Conservation (phyloP, 2,888 invertebrate genomes). For the Ypsolopha scabrella region DNA sequence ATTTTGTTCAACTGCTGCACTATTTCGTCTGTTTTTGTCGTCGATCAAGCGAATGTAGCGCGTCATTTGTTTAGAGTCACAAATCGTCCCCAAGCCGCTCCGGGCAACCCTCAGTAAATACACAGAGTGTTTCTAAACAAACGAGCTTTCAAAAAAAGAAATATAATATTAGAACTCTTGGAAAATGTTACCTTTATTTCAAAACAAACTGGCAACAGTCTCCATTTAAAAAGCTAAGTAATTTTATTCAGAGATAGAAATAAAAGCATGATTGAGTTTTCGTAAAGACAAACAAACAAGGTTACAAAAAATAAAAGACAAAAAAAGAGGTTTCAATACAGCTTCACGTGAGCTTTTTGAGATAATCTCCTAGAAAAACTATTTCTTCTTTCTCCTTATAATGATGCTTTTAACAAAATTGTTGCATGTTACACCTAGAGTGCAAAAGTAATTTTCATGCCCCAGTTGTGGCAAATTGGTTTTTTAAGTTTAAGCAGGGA, state of each 20-base stretch:
- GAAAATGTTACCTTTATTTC: no score
- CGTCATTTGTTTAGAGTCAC: constrained; percentile 55
- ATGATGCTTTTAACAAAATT: no score
- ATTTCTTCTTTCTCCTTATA: neutral
- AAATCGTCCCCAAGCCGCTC: constrained; percentile 27
- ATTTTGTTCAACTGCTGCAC: no score
- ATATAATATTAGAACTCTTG: neutral
- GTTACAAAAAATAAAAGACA: no score
- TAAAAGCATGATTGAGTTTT: no score
- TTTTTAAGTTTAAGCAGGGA: neutral
- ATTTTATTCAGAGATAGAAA: no score
- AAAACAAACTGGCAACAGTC: no score
- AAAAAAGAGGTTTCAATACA: no score
- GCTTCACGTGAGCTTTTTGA: no score
- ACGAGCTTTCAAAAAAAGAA: neutral
- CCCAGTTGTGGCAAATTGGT: neutral
- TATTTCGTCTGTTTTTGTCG: constrained; percentile 12
- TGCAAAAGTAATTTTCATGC: neutral
- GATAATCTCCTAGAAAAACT: neutral
- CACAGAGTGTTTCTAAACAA: constrained; percentile 47
- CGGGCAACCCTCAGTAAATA: constrained; percentile 35
- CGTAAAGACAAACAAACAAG: no score
- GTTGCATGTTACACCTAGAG: neutral
- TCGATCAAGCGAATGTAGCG: constrained; percentile 39
- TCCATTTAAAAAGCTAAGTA: no score